These are phyloP conservation scores for Lagria hirta DNA, from an alignment of 2,888 invertebrate genomes.

Conservation along the genomic window DNA sequence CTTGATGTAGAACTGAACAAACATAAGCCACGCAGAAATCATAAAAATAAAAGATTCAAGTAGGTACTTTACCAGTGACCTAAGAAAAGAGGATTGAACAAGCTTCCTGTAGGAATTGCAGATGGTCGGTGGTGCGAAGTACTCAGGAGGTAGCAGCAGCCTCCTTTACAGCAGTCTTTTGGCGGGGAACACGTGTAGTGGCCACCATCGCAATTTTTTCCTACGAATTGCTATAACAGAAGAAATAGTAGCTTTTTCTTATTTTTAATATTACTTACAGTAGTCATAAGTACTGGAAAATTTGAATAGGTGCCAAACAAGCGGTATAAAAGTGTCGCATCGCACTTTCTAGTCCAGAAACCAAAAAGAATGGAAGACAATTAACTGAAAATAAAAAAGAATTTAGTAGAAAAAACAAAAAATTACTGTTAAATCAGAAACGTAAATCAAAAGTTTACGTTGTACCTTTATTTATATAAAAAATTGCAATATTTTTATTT, in stretches of 20 bases:
- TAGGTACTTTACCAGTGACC: constrained; percentile 64
- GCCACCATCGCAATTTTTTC: constrained; percentile 64
- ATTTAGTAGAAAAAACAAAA: constrained; percentile 15
- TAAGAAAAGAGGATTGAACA: constrained; percentile 67
- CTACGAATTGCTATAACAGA: constrained; percentile 55
- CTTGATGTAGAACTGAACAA: no score
- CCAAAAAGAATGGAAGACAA: constrained; percentile 44
- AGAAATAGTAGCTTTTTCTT: constrained; percentile 32
- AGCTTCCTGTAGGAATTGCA: constrained; percentile 57
- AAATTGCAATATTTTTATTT: constrained; percentile 5
- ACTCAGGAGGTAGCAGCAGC: constrained; percentile 56
- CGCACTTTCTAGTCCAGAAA: constrained; percentile 44
- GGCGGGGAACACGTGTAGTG: constrained; percentile 68
- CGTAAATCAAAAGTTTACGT: not conserved
- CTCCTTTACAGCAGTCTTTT: constrained; percentile 72
- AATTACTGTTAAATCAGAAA: constrained; percentile 3
- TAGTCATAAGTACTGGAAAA: constrained; percentile 47
- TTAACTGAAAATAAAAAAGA: constrained; percentile 33
- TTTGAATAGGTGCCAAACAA: constrained; percentile 39
- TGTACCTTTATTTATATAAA: not conserved
- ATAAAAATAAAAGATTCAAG: no score
- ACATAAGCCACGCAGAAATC: no score
- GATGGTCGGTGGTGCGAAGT: constrained; percentile 51
- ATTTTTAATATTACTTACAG: constrained; percentile 36
- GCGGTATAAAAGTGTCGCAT: constrained; percentile 45